Conservation (phyloP, 2,888 invertebrate genomes). For the Monopis laevigella region DNA sequence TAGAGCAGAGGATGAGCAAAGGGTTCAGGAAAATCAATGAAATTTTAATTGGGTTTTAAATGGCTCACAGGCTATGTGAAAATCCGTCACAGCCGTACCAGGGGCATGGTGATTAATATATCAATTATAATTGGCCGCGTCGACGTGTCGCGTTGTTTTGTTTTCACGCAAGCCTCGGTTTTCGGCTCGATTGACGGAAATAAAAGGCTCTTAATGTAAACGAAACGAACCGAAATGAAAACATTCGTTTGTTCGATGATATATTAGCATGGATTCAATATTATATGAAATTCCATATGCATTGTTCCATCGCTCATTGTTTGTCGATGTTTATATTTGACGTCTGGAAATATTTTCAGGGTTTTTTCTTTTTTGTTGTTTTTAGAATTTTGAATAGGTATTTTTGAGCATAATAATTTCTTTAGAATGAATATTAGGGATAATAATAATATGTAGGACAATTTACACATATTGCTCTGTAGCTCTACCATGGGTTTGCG, state of each 20-base stretch:
- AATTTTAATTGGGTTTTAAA: constrained; percentile 56
- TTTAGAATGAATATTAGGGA: no score
- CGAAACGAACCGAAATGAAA: constrained; percentile 42
- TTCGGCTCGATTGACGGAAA: constrained; percentile 33
- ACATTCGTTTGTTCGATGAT: constrained; percentile 21
- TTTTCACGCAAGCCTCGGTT: constrained; percentile 18
- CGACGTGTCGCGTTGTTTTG: constrained; percentile 20
- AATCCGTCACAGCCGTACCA: constrained; percentile 12
- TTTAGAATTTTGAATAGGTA: no score
- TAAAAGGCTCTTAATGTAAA: constrained; percentile 38
- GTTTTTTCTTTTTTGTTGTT: no score
- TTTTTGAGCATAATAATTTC: no score
- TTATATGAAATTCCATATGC: no score
- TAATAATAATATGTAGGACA: no score
- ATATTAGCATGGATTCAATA: constrained; percentile 5
- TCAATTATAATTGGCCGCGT: constrained; percentile 28
- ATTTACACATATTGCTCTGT: no score
- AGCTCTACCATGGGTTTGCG: no score
- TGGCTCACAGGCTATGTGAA: constrained; percentile 22
- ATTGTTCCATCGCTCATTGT: no score
- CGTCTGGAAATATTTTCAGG: no score
- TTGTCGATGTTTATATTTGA: no score
- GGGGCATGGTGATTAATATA: constrained; percentile 21
- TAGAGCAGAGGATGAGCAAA: neutral
- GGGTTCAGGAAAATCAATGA: constrained; percentile 32